Evolutionary conservation across 2,797 vertebrate genomes (phyloP).

Genomic region (Diceros bicornis): DNA sequence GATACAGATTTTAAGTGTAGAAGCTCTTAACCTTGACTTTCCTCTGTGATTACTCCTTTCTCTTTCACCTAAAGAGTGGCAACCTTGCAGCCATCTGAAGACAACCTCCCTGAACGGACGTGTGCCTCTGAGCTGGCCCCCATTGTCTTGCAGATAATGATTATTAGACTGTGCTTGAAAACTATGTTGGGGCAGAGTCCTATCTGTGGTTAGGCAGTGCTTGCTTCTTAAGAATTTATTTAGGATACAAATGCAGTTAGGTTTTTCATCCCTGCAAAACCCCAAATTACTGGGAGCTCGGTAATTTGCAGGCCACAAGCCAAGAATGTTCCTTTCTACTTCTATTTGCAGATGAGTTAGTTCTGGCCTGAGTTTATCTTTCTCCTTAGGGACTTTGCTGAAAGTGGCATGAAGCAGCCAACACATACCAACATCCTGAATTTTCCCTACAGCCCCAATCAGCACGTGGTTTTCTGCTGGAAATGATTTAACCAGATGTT

Average conservation of each 20-base stretch:
- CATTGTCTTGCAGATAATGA: neutral
- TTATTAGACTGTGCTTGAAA: neutral
- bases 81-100: neutral
- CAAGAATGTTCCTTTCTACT: neutral
- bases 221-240: neutral
- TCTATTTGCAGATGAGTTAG: conserved; percentile 29
- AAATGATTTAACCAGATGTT: conserved; percentile 6
- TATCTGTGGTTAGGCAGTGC: neutral
- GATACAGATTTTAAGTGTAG: neutral
- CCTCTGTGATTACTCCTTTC: neutral
- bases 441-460: neutral
- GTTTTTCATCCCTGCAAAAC: neutral
- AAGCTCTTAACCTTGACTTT: neutral
- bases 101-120: neutral
- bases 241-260: neutral
- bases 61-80: neutral
- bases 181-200: neutral
- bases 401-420: neutral
- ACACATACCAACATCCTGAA: neutral
- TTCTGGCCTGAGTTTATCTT: neutral
- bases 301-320: neutral
- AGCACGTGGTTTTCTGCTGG: neutral
- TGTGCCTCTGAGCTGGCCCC: neutral
- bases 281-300: neutral
- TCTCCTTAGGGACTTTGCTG: neutral